These are phyloP conservation scores for Todiramphus saurophagus DNA, from an alignment of 2,113 vertebrate genomes.

Conservation along the genomic window DNA sequence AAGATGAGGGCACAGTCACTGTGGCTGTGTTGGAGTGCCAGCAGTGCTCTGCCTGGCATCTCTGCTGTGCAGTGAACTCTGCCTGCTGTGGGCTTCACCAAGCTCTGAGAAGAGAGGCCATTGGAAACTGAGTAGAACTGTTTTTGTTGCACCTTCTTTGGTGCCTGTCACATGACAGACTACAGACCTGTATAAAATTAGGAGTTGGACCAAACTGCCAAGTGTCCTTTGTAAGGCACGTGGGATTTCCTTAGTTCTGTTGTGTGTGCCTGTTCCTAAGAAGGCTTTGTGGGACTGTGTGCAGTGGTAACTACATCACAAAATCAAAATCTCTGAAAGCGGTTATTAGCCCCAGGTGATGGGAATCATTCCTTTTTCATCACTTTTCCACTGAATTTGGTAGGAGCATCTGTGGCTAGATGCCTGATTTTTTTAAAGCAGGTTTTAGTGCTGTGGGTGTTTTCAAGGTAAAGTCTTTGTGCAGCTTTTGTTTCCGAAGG, in stretches of 20 bases:
- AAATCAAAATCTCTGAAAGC: background rate
- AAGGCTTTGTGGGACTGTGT: background rate
- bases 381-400: background rate
- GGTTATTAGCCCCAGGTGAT: background rate
- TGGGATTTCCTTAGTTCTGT: background rate
- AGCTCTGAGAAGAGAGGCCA: background rate
- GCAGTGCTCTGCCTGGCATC: background rate
- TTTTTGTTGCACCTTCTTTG: background rate
- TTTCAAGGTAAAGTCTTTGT: background rate
- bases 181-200: background rate
- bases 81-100: rapidly evolving
- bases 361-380: background rate
- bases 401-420: background rate
- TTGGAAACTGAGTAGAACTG: background rate
- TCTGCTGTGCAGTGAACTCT: rapidly evolving
- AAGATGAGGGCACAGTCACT: rapidly evolving
- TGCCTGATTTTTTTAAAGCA: background rate
- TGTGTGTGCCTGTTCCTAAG: background rate
- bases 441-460: background rate
- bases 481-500: background rate
- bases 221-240: background rate
- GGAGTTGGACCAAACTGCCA: background rate
- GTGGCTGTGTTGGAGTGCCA: background rate
- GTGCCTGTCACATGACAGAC: background rate
- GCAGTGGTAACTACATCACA: background rate